Base-by-base conservation (phyloP, 2,113 vertebrate species). In the Crotophaga sulcirostris region DNA sequence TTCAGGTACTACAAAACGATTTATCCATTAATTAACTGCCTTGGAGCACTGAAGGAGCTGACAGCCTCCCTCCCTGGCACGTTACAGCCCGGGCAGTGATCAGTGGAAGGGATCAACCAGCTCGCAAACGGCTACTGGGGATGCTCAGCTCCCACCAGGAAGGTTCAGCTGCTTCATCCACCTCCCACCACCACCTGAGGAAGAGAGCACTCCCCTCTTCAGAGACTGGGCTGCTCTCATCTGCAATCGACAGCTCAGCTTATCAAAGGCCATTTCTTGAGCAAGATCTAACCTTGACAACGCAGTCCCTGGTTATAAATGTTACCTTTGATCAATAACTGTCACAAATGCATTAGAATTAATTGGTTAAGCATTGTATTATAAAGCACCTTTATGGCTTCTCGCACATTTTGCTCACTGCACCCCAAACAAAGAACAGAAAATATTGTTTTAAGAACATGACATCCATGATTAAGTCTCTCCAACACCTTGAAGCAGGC, bases 251-350 rank as follows among this genome's bases (percentile, higher is more conserved):
- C 15, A 47, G 90, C 96, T 89, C 83, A 56, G 60, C 88, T 93
- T 95, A 96, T 95, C 96, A 95, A 49, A 78, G 76, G 85, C 88
- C 59, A 36, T 72, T 94, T 47, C 89, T 87, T 34, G 74, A 91
- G 93, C 76, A 18, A 89, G 64, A 80, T 21, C 82, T 81, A 95
- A 95, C 96, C 95, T 95, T 96, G 95, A 55, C 84, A 55, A 70
- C 9, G 31, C 76, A 68, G 84, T 59, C 55, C 68, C 55, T 21
- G 82, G 95, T 68, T 93, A 86, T 97, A 96, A 97, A 96, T 60
- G 95, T 84, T 92, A 97, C 97, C 95, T 97, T 97, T 97, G 97
- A 95, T 97, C 96, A 95, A 97, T 94, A 95, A 40, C 91, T 96
- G 91, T 89, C 93, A 97, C 90, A 29, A 90, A 68, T 7, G 92